Evolutionary conservation across 2,113 vertebrate genomes (phyloP).

Genomic region (Platichthys stellatus): DNA sequence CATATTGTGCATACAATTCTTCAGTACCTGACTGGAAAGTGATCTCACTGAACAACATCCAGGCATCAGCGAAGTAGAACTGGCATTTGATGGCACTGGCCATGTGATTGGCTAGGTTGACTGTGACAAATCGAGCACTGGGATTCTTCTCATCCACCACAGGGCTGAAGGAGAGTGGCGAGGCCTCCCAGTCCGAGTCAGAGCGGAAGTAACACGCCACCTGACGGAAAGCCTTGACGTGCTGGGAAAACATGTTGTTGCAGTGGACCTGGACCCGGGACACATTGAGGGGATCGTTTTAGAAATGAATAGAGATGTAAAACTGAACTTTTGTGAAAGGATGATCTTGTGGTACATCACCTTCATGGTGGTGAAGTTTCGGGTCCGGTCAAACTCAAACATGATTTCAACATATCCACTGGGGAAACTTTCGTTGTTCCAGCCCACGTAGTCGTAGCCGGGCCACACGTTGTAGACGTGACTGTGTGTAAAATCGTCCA

Average conservation of each 20-base stretch:
- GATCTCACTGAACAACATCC: slow-evolving; percentile 99
- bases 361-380: slow-evolving; percentile 99
- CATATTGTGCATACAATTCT: neutral
- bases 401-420: slow-evolving; percentile 92
- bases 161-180: slow-evolving; percentile 84
- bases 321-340: neutral
- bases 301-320: neutral
- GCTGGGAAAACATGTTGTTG: slow-evolving; percentile 94
- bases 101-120: slow-evolving; percentile 94
- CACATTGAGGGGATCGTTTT: neutral
- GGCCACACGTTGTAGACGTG: slow-evolving; percentile 94
- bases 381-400: slow-evolving; percentile 94
- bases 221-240: slow-evolving; percentile 92
- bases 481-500: slow-evolving; percentile 93
- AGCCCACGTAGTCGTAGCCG: slow-evolving; percentile 96
- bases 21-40: slow-evolving; percentile 95
- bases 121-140: slow-evolving; percentile 91
- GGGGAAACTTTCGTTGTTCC: slow-evolving; percentile 91
- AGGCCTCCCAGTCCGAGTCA: slow-evolving; percentile 91
- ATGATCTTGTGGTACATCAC: slow-evolving; percentile 66
- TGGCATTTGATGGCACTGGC: slow-evolving; percentile 97
- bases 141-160: slow-evolving; percentile 91
- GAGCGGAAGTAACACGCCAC: slow-evolving; percentile 94
- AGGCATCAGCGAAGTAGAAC: slow-evolving; percentile 93
- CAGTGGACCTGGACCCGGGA: slow-evolving; percentile 89